Percentiles rank a stretch among this genome's conserved stretches.
Conservation (phyloP, 2,888 invertebrate genomes). For the Microdon myrmicae region DNA sequence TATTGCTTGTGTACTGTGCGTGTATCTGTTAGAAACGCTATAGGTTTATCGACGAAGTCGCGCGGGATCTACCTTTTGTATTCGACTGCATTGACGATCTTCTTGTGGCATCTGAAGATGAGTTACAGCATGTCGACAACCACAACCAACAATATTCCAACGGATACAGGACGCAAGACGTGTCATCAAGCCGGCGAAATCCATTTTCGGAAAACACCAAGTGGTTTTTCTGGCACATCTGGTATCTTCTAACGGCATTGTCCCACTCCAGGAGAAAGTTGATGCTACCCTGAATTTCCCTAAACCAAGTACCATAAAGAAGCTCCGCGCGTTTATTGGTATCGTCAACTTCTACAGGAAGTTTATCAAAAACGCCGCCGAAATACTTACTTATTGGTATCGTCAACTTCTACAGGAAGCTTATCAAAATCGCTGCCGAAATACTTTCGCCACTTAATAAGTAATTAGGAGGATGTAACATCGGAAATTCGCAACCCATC, state of each 20-base stretch:
- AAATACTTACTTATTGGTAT: conserved; percentile 4
- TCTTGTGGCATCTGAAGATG: conserved; percentile 47
- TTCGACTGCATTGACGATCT: conserved; percentile 56
- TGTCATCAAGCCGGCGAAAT: conserved; percentile 41
- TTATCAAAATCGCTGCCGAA: conserved; percentile 3
- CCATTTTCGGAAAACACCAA: conserved; percentile 18
- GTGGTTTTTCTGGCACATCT: conserved; percentile 32
- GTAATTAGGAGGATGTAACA: background rate
- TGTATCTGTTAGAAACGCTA: too few relatives aligned
- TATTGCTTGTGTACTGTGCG: too few relatives aligned
- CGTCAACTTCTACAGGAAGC: background rate
- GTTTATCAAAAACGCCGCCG: conserved; percentile 3
- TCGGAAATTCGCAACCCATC: background rate
- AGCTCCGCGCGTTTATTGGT: conserved; percentile 7
- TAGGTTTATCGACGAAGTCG: conserved; percentile 50
- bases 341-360: conserved; percentile 2
- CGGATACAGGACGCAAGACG: conserved; percentile 52
- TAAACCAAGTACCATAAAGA: conserved; percentile 4
- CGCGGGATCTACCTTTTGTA: conserved; percentile 51
- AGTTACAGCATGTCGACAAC: conserved; percentile 4
- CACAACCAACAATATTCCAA: conserved; percentile 29
- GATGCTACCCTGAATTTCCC: conserved; percentile 16
- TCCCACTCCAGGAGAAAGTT: conserved; percentile 14
- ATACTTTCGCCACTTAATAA: conserved; percentile 1
- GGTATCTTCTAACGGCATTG: conserved; percentile 18